Evolutionary conservation across 2,888 invertebrate genomes (phyloP), one percentile per base, ranked within the genome.

Genomic region (Neocrepidodera transversa): DNA sequence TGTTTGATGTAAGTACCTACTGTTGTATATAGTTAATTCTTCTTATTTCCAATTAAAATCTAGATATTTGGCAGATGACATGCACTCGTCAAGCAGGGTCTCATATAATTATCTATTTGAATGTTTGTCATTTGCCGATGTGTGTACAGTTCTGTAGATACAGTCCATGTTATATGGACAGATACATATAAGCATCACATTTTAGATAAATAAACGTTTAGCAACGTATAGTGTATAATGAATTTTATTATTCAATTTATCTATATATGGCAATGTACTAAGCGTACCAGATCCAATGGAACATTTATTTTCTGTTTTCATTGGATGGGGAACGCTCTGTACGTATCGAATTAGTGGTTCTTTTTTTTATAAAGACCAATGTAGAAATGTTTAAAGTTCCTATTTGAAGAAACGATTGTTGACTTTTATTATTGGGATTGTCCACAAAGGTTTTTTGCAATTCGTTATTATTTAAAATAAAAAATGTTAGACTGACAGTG

Each of bases 61-160:
- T 47, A 54, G 52, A 64, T 70, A 68, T 74, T 76, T 70, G 73
- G 64, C 75, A 75, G 71, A 71, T 74, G 78, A 74, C 79, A 77
- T 68, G 72, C 77, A 78, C 75, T 76, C 75, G 72, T 77, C 69
- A 79, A 78, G 78, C 80, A 80, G 80, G 80, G 80, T 80, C 79
- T 76, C 76, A 78, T 76, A 77, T 77, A 68, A 68, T 78, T 77
- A 79, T 77, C 75, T 78, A 74, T 74, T 76, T 74, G 74, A 75
- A 73, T 78, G 77, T 70, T 62, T 76, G 79, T 75, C 78, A 72
- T 69, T 71, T 74, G 73, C 66, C 70, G 71, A 77, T 72, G 8
- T 55, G 60, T 72, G 70, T 74, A 74, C 63, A 69, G 18, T 64
- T 69, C 65, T 72, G 76, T 77, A 76, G 76, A 76, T 76, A 75